These are phyloP conservation scores for Metalampra italica DNA, from an alignment of 2,888 invertebrate genomes.

Conservation along the genomic window DNA sequence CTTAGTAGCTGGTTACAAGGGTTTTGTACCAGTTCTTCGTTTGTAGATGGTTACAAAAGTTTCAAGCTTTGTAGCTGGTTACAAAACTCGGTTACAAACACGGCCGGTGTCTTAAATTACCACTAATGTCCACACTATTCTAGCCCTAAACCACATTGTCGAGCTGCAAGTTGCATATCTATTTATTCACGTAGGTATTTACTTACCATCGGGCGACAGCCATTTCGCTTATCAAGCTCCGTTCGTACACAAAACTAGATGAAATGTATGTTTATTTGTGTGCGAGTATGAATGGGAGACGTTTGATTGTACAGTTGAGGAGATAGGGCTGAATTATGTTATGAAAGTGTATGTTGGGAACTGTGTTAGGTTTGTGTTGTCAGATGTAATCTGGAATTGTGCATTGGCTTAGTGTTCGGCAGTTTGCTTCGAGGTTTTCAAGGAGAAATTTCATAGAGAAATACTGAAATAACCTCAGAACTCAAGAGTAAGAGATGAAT, in stretches of 20 bases:
- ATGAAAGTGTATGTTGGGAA: neutral
- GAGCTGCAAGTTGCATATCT: constrained; percentile 44
- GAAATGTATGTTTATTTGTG: constrained; percentile 39
- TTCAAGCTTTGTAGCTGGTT: too few relatives aligned
- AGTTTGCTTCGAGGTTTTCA: too few relatives aligned
- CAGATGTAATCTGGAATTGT: too few relatives aligned
- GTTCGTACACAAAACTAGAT: constrained; percentile 24
- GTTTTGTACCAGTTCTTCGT: too few relatives aligned
- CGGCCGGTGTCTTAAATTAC: too few relatives aligned
- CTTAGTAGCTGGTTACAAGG: too few relatives aligned
- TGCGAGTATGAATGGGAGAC: constrained; percentile 13
- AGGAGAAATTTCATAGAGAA: too few relatives aligned
- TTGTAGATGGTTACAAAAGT: too few relatives aligned
- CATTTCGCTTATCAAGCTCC: constrained; percentile 59
- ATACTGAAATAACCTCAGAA: too few relatives aligned
- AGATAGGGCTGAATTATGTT: constrained; percentile 5
- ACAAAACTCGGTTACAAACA: too few relatives aligned
- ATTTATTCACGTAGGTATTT: constrained; percentile 69
- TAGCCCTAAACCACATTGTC: constrained; percentile 33
- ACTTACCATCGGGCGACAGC: constrained; percentile 64
- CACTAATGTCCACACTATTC: constrained; percentile 35
- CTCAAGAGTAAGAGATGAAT: too few relatives aligned
- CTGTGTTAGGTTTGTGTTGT: neutral
- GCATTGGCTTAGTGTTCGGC: too few relatives aligned
- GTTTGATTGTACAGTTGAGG: constrained; percentile 35